Conservation (phyloP, 2,797 vertebrate genomes). For the Anolis apletophallus region DNA sequence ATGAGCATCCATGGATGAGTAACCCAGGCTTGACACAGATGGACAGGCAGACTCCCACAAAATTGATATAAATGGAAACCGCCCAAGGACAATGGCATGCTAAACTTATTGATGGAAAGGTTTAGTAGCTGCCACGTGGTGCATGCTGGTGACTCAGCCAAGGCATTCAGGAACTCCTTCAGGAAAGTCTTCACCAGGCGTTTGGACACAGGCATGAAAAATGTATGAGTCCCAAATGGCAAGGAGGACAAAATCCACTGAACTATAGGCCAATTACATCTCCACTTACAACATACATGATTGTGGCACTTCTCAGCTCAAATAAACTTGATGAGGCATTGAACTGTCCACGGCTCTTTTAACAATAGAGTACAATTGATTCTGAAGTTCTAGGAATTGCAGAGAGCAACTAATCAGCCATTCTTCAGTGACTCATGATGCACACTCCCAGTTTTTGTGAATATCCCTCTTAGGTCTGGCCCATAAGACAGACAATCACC, state of each 20-base stretch:
- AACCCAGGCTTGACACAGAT: background rate
- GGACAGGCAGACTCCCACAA: background rate
- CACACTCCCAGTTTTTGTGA: background rate
- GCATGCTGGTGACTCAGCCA: background rate
- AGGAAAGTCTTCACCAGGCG: background rate
- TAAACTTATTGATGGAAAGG: conserved; percentile 10
- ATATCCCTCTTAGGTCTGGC: background rate
- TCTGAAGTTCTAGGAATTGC: background rate
- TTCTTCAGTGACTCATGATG: background rate
- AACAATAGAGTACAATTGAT: background rate
- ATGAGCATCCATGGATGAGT: background rate
- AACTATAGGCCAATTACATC: background rate
- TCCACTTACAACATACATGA: background rate
- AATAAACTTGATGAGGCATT: background rate
- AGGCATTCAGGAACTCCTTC: background rate
- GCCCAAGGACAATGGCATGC: background rate
- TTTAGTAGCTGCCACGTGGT: background rate
- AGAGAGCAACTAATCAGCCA: background rate
- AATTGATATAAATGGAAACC: background rate
- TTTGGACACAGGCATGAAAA: background rate
- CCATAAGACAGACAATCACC: background rate
- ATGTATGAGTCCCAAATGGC: background rate
- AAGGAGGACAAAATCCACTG: background rate
- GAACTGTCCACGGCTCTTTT: background rate
- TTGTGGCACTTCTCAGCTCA: background rate